Evolutionary conservation across 2,888 invertebrate genomes (phyloP), one percentile per base, ranked within the genome.

Genomic region (Tipula lateralis): DNA sequence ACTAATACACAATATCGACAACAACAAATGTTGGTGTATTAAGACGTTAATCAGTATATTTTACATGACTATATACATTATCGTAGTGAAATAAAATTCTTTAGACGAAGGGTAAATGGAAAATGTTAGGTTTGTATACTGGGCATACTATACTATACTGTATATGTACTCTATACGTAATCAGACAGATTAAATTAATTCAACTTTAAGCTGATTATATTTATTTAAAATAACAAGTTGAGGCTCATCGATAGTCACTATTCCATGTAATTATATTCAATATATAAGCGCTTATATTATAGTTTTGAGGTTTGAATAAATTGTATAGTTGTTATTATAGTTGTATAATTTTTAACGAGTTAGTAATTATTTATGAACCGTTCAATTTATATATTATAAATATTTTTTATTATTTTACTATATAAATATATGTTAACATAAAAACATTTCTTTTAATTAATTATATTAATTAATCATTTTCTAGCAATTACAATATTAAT

Each of bases 171-270:
- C n/a, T n/a, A n/a, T n/a, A n/a, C 24, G 9, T 66, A 66, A 66
- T 66, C 66, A 66, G 24, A 66, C 66, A 66, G 66, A 66, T 66
- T 66, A 24, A 66, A 66, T 66, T 66, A 66, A 66, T 66, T 66
- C 66, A 66, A 66, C 66, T 66, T 39, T 13, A 9, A 66, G 24
- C 66, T 66, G 66, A 66, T 66, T 66, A 66, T 66, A 66, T 66
- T 66, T 66, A 66, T 66, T 16, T 82, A 39, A 82, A 82, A 82
- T 30, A 82, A 82, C 29, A 82, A 30, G 82, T 82, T 82, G 82
- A 30, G 86, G 85, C 82, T 85, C 86, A 86, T 86, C 85, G 85
- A 86, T 86, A 85, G 83, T 85, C 85, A 86, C 84, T 83, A 85
- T 85, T 83, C 85, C 86, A 85, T 86, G 85, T 85, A 86, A 86